Evolutionary conservation across 2,888 invertebrate genomes (phyloP).

Genomic region (Dynastes maya): DNA sequence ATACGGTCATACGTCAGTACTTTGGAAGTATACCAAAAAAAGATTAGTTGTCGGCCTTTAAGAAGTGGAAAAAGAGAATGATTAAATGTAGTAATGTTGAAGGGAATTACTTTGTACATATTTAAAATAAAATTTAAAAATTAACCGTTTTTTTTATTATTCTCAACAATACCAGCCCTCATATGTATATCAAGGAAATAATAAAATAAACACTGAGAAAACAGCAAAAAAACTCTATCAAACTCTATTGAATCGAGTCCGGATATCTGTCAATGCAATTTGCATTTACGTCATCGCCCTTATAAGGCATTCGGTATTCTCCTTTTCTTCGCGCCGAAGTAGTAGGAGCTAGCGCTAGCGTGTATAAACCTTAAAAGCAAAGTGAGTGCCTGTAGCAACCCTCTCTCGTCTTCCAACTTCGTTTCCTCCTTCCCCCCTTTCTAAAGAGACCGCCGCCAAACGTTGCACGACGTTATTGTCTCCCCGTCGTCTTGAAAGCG

Average conservation of each 20-base stretch:
- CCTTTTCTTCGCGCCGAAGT: neutral
- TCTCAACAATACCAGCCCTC: too few relatives aligned
- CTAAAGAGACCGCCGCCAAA: too few relatives aligned
- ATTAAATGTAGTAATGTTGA: too few relatives aligned
- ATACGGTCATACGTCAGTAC: too few relatives aligned
- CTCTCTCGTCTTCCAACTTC: neutral
- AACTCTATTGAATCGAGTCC: neutral
- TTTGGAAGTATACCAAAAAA: too few relatives aligned
- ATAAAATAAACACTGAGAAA: neutral
- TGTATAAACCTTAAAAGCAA: slow-evolving; percentile 33
- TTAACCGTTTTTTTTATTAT: too few relatives aligned
- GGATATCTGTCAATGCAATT: slow-evolving; percentile 41
- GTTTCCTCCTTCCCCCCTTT: too few relatives aligned
- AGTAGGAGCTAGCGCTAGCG: neutral
- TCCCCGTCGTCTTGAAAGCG: slow-evolving; percentile 27
- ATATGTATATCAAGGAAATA: too few relatives aligned
- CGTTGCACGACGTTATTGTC: slow-evolving; percentile 12
- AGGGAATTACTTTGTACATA: too few relatives aligned
- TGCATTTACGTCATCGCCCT: slow-evolving; percentile 39
- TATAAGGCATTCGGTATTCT: neutral
- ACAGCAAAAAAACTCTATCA: neutral
- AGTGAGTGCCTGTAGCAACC: slow-evolving; percentile 1
- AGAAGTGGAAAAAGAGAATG: too few relatives aligned
- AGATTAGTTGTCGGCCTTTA: too few relatives aligned
- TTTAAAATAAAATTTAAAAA: too few relatives aligned